Evolutionary conservation across 2,797 vertebrate species (phyloP).

Genomic region (Silurus lanzhouensis): DNA sequence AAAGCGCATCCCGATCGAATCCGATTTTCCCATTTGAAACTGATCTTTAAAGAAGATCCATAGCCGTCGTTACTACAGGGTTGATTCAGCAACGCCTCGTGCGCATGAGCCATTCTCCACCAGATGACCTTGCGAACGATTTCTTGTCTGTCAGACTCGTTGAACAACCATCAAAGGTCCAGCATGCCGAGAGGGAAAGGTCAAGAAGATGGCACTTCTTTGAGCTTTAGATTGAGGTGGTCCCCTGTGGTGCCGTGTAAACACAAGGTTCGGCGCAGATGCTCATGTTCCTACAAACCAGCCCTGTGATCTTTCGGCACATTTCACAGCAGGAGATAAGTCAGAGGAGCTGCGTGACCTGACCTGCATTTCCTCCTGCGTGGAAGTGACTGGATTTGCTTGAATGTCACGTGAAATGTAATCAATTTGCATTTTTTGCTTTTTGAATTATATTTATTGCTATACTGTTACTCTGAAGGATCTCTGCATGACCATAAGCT

Average conservation of each 20-base stretch:
- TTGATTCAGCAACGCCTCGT: not conserved
- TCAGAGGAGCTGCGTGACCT: constrained; percentile 8
- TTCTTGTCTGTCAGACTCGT: constrained; percentile 40
- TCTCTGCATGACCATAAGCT: too few species aligned
- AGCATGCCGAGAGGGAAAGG: constrained; percentile 9
- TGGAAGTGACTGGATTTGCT: not conserved
- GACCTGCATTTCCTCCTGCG: not conserved
- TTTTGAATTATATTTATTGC: too few species aligned
- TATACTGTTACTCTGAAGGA: too few species aligned
- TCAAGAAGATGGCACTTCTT: constrained; percentile 27
- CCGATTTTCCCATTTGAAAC: too few species aligned
- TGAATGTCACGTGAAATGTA: too few species aligned
- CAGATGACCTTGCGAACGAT: not conserved
- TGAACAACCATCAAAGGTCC: constrained; percentile 11
- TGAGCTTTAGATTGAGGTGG: constrained; percentile 13
- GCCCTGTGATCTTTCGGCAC: constrained; percentile 52
- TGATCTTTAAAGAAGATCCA: too few species aligned
- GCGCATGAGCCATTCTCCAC: not conserved
- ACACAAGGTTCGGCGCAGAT: constrained; percentile 33
- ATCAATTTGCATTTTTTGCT: too few species aligned
- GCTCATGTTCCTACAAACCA: constrained; percentile 25
- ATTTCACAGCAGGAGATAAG: constrained; percentile 32
- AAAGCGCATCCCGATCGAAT: too few species aligned
- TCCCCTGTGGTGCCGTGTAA: constrained; percentile 39
- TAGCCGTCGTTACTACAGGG: not conserved